Conservation (phyloP, 2,113 vertebrate species). For the Dasyornis broadbenti region DNA sequence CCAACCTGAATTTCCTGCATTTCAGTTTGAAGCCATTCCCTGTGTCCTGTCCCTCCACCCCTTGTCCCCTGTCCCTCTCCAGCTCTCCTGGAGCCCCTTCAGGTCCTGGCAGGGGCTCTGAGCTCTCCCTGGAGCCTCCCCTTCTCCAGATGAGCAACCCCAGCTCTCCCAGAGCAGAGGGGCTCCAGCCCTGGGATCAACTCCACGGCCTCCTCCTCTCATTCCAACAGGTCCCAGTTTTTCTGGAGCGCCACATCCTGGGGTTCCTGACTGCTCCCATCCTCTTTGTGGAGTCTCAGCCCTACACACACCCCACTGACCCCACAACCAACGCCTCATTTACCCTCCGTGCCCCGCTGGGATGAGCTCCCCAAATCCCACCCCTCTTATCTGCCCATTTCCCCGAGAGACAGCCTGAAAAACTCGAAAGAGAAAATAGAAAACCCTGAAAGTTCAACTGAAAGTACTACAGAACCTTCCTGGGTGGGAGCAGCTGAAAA, state of each 20-base stretch:
- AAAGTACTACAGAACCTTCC: not conserved
- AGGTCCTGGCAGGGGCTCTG: not conserved
- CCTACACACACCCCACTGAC: not conserved
- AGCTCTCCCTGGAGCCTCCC: not conserved
- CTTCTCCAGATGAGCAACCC: not conserved
- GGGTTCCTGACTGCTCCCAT: not conserved
- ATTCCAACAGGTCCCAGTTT: not conserved
- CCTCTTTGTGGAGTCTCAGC: not conserved
- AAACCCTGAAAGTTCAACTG: not conserved
- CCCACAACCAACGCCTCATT: not conserved
- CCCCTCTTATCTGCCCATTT: not conserved
- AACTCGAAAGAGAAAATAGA: not conserved
- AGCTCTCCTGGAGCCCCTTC: not conserved
- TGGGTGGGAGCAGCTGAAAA: not conserved
- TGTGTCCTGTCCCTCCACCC: not conserved
- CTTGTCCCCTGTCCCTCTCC: not conserved
- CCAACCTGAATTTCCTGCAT: too few species aligned
- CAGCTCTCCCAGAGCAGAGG: not conserved
- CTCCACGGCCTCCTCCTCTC: not conserved
- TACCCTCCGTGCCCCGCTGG: rapidly evolving
- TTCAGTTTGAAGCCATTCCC: not conserved
- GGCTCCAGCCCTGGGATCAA: not conserved
- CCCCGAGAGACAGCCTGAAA: not conserved
- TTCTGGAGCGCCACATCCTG: not conserved
- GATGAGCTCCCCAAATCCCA: not conserved